A percentile compares a stretch with the other conserved stretches of the same genome.
Conservation (phyloP, 1,140 invertebrate species). For the Prorops nasuta region DNA sequence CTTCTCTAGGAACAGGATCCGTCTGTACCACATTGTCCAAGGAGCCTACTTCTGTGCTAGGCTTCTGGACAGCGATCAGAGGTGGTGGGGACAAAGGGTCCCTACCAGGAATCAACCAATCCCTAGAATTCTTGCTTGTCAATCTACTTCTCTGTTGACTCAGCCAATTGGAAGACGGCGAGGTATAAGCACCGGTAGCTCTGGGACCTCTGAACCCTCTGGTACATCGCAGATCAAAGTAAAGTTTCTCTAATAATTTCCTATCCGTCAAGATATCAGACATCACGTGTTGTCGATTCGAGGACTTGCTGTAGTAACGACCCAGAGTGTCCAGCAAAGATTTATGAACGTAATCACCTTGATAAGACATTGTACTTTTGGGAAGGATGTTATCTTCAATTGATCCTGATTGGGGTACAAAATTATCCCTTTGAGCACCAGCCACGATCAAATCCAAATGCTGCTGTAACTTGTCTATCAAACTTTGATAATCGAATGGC, state of each 20-base stretch:
- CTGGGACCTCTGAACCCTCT: slow-evolving; percentile 63
- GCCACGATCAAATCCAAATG: slow-evolving; percentile 60
- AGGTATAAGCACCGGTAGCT: slow-evolving; percentile 48
- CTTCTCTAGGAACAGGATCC: slow-evolving; percentile 57
- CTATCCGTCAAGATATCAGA: slow-evolving; percentile 70
- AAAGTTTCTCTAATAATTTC: slow-evolving; percentile 69
- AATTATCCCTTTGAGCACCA: background rate
- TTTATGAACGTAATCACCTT: slow-evolving; percentile 63
- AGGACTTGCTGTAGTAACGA: slow-evolving; percentile 65
- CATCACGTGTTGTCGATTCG: slow-evolving; percentile 67
- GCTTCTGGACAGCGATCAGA: slow-evolving; percentile 65
- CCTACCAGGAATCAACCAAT: slow-evolving; percentile 6
- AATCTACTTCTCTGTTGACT: slow-evolving; percentile 44
- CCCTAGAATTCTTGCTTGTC: slow-evolving; percentile 17
- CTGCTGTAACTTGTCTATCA: slow-evolving; percentile 65
- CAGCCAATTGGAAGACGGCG: slow-evolving; percentile 46
- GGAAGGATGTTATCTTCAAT: too few species aligned
- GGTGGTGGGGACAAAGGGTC: slow-evolving; percentile 62
- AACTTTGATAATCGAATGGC: slow-evolving; percentile 62
- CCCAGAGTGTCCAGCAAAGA: slow-evolving; percentile 65
- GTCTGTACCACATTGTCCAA: slow-evolving; percentile 64
- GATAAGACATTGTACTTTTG: slow-evolving; percentile 34
- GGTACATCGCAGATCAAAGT: slow-evolving; percentile 69
- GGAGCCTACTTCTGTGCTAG: slow-evolving; percentile 55
- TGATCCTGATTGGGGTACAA: too few species aligned